These are phyloP conservation scores for Podotricha telesiphe DNA, from an alignment of 2,888 invertebrate genomes.

Conservation along the genomic window DNA sequence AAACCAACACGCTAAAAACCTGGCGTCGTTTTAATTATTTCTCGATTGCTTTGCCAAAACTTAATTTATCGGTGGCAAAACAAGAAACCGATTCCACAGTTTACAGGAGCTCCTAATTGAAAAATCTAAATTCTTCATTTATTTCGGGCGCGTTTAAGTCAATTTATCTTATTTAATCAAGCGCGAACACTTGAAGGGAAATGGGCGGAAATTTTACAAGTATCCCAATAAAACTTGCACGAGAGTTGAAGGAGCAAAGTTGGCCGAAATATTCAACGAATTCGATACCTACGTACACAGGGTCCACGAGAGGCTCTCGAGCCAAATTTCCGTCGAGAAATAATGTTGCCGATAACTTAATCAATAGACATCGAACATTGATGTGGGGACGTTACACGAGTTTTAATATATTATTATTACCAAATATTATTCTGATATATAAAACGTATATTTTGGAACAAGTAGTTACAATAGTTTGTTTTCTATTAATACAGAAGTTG, in stretches of 20 bases:
- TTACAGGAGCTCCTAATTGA: conserved; percentile 52
- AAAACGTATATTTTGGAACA: too few relatives aligned
- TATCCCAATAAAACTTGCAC: conserved; percentile 81
- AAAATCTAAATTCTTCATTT: conserved; percentile 55
- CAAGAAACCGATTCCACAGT: conserved; percentile 51
- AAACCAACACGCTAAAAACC: conserved; percentile 32
- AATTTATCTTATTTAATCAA: conserved; percentile 82
- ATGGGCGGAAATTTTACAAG: conserved; percentile 81
- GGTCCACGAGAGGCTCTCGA: conserved; percentile 38
- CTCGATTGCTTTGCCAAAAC: conserved; percentile 50
- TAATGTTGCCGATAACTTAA: conserved; percentile 35
- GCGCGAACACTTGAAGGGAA: conserved; percentile 73
- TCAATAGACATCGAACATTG: conserved; percentile 26
- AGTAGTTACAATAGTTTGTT: too few relatives aligned
- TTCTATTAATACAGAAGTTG: too few relatives aligned
- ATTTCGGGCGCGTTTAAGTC: conserved; percentile 64
- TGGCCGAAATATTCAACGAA: conserved; percentile 73
- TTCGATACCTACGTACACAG: conserved; percentile 60
- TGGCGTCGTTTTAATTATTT: conserved; percentile 49
- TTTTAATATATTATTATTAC: neutral
- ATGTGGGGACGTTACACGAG: neutral
- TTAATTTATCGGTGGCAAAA: conserved; percentile 50
- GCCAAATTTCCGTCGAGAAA: conserved; percentile 36
- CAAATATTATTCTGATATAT: neutral
- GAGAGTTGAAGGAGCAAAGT: conserved; percentile 68